Evolutionary conservation across 2,797 vertebrate species (phyloP).

Genomic region (Notoglanidium macrostoma): DNA sequence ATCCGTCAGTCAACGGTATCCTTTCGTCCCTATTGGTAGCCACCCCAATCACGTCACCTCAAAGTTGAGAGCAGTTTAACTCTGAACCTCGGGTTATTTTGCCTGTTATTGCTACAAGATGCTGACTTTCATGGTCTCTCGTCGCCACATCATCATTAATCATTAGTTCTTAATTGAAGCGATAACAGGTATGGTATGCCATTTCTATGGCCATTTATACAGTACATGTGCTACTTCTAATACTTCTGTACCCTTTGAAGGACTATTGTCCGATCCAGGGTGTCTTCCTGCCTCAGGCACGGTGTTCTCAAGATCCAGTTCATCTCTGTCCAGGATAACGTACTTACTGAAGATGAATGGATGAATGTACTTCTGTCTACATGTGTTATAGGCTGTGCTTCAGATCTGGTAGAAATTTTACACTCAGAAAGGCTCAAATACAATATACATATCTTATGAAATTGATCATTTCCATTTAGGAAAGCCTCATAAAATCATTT

Average conservation of each 20-base stretch:
- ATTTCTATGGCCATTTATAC: neutral
- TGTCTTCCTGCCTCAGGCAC: neutral
- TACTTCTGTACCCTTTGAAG: neutral
- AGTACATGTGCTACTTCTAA: neutral
- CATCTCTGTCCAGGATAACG: neutral
- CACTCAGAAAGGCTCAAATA: neutral
- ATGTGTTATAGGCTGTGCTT: neutral
- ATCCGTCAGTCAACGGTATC: too few relatives aligned
- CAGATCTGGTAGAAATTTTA: neutral
- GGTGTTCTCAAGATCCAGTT: neutral
- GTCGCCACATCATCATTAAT: neutral
- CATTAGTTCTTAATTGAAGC: neutral
- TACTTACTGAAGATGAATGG: neutral
- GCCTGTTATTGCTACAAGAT: neutral
- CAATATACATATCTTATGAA: neutral
- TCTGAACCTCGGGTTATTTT: too few relatives aligned
- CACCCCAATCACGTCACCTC: too few relatives aligned
- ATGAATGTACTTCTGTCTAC: neutral
- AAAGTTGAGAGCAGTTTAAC: too few relatives aligned
- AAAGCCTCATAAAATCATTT: neutral
- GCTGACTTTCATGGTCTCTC: too few relatives aligned
- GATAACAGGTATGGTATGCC: neutral
- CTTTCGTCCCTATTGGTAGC: too few relatives aligned
- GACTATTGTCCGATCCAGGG: neutral
- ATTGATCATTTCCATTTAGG: neutral